Base-by-base conservation (phyloP, 2,113 vertebrate species). In the Zapornia atra region DNA sequence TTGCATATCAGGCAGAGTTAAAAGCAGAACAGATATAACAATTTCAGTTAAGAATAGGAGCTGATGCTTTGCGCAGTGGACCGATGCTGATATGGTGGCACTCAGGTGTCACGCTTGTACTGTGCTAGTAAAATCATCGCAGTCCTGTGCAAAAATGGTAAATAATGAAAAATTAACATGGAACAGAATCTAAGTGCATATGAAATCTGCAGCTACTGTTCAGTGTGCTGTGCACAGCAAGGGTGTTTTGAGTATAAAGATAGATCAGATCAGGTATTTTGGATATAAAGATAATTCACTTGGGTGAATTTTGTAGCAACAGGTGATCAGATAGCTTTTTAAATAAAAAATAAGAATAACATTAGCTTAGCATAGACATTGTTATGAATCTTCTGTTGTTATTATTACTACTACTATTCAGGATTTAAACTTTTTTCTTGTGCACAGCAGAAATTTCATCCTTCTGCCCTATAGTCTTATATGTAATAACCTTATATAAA, bases 41-140 rank as follows among this genome's bases (percentile, higher is more conserved):
- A 65, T 64, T 76, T 94, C 86, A 86, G 83, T 87, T 86, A 90
- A 95, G 85, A 96, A 95, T 13, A 94, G 82, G 96, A 65, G 56
- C 0, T 92, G 90, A 84, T 64, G 34, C 31, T 70, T 56, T 92
- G 75, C 36, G 5, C 82, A 88, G 26, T 36, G 92, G 85, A 86
- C 72, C 15, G 2, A 42, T 92, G 57, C 92, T 97, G 91, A 89
- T 93, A 83, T 33, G 83, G 79, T 80, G 93, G 82, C 96, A 96
- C 96, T 97, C 90, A 95, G 83, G 84, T 96, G 96, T 97, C 97
- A 94, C 82, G 50, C 88, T 96, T 96, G 68, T 77, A 89, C 70
- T 96, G 64, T 69, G 93, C 90, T 91, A 71, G 84, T 88, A 90
- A 95, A 95, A 88, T 86, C 75, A 93, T 87, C 76, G 51, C 68